Percentiles rank a stretch among this genome's conserved stretches.
phyloP scores from a whole-genome alignment of 2,113 vertebrate genomes.

The Gambusia affinis region DNA sequence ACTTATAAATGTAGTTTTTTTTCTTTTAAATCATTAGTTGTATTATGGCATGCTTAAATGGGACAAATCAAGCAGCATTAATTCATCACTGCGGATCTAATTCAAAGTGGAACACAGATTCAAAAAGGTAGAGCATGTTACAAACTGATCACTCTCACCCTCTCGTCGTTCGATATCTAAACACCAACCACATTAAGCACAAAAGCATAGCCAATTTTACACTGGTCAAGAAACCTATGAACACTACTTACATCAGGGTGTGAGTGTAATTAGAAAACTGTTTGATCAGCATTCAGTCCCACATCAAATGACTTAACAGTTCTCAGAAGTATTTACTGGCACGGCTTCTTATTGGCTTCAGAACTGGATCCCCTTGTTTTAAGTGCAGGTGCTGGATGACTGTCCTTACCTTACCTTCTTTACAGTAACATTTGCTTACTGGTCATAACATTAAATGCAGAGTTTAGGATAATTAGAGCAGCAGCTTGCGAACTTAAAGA shows the following conservation, averaged over 20 bases:
- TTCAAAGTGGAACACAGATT: not conserved
- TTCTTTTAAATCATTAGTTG: no score
- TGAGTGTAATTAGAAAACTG: not conserved
- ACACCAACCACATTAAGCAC: not conserved
- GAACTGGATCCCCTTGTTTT: not conserved
- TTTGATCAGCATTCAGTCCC: constrained; percentile 4
- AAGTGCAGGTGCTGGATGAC: not conserved
- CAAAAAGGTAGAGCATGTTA: not conserved
- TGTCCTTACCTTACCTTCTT: not conserved
- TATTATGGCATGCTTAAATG: no score
- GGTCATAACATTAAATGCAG: not conserved
- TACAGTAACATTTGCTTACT: not conserved
- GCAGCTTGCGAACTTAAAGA: not conserved
- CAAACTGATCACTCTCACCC: not conserved
- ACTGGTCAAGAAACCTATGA: not conserved
- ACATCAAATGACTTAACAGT: not conserved
- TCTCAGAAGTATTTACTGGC: not conserved
- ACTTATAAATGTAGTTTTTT: no score
- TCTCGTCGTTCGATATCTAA: not conserved
- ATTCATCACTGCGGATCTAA: not conserved
- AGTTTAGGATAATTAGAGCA: not conserved
- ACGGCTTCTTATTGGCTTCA: not conserved
- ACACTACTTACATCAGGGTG: not conserved
- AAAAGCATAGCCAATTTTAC: not conserved
- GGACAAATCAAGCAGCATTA: no score